Base-by-base conservation (phyloP, 2,888 invertebrate species). In the Latrodectus elegans region DNA sequence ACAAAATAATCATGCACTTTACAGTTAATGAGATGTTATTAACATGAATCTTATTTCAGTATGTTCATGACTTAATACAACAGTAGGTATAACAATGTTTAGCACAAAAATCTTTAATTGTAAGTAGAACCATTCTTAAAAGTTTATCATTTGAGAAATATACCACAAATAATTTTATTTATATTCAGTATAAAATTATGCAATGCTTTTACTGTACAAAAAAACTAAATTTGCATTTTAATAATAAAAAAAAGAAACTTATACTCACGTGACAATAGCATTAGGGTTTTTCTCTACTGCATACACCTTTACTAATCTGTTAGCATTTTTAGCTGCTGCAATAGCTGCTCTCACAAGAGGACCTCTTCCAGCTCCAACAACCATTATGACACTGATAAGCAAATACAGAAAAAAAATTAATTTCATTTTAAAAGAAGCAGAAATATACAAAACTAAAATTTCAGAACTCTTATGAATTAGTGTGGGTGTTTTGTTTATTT, bases 211-310 rank as follows among this genome's bases (percentile, higher is more conserved):
- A 38, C 6, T 6, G 4, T 38, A 38, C 8, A 68, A 68, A 17
- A 68, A 68, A 68, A 6, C 1, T 22, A 49, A 67, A 38, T 67
- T 22, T 53, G n/a, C n/a, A 38, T 17, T n/a, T 38, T 52, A 4
- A 52, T 51, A 68, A 70, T n/a, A 14, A 4, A 70, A 17, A 22
- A 49, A 10, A n/a, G 15, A 49, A 64, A 22, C 22, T 77, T 75
- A 91, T 83, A 89, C 88, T 90, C 89, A 90, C 91, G 97, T 97
- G 74, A 96, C 95, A 65, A 99, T 95, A 55, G 99, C 99, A 93
- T 97, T 97, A 0, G 97, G 97, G 94, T 99, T 99, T 92, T 99
- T 99, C 92, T 99, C 99, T 8, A 99, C 96, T 10, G 98, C 99
- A 92, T 97, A 97, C 12, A 99, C 94, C 92, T 95, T 95, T 6